Evolutionary conservation across 2,888 invertebrate genomes (phyloP).

Genomic region (Lithosia quadra): DNA sequence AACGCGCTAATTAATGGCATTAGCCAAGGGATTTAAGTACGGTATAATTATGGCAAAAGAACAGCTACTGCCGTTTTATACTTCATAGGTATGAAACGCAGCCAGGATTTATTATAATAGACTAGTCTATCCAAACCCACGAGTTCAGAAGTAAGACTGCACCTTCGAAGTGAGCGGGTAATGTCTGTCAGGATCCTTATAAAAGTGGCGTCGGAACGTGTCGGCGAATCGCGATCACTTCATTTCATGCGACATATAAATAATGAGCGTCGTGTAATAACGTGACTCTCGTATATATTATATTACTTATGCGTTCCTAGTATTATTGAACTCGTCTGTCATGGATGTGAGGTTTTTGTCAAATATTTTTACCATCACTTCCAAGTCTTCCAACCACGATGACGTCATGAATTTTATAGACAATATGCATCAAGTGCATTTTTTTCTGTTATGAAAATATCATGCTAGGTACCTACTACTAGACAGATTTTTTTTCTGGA

Average conservation of each 20-base stretch:
- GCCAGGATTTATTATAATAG: too few species aligned
- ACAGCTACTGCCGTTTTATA: neutral
- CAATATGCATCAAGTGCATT: neutral
- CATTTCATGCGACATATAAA: slow-evolving; percentile 56
- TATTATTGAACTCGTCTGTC: slow-evolving; percentile 21
- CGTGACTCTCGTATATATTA: slow-evolving; percentile 22
- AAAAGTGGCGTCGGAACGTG: slow-evolving; percentile 54
- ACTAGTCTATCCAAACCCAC: neutral
- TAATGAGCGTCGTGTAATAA: slow-evolving; percentile 43
- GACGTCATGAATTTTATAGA: neutral
- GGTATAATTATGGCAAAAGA: neutral
- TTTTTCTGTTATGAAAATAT: neutral
- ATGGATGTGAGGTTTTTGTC: slow-evolving; percentile 5
- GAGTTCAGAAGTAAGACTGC: neutral
- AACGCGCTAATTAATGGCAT: too few species aligned
- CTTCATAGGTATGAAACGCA: neutral
- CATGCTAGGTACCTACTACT: too few species aligned
- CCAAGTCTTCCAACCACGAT: neutral
- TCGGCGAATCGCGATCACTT: slow-evolving; percentile 63
- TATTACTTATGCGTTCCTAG: slow-evolving; percentile 6
- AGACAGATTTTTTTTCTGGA: too few species aligned
- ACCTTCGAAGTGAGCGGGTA: slow-evolving; percentile 3
- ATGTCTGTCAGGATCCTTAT: slow-evolving; percentile 33
- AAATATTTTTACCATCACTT: neutral
- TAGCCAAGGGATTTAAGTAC: too few species aligned